phyloP scores from a whole-genome alignment of 2,888 invertebrate species.

The Nasonovia ribisnigri region DNA sequence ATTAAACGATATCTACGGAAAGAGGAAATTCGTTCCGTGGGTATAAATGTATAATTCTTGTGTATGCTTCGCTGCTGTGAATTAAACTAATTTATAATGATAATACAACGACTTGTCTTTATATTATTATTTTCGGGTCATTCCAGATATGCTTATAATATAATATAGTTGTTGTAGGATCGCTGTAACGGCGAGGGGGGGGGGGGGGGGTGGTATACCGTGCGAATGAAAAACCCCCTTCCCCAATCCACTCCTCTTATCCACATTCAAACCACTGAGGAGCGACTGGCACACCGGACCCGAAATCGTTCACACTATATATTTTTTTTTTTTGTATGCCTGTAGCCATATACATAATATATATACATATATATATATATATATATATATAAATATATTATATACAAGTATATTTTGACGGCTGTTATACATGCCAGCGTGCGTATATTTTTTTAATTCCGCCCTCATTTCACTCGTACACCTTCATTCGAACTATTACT shows the following conservation, averaged over 20 bases:
- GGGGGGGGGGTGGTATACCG: background rate
- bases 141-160: background rate
- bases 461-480: background rate
- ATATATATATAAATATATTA: background rate
- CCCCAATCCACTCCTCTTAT: background rate
- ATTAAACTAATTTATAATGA: background rate
- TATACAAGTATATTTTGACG: background rate
- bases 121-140: background rate
- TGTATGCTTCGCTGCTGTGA: background rate
- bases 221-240: slow-evolving; percentile 13
- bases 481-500: slow-evolving; percentile 1
- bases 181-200: background rate
- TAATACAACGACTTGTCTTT: slow-evolving; percentile 2
- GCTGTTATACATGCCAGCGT: background rate
- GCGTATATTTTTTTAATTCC: slow-evolving; percentile 31
- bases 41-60: background rate
- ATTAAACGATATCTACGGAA: background rate
- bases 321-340: background rate
- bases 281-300: background rate
- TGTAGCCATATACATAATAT: background rate
- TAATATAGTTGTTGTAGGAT: slow-evolving; percentile 17
- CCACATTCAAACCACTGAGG: background rate
- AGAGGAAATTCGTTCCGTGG: background rate
- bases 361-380: background rate
- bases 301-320: background rate